Conservation (phyloP, 2,113 vertebrate species). For the Oryzias javanicus region DNA sequence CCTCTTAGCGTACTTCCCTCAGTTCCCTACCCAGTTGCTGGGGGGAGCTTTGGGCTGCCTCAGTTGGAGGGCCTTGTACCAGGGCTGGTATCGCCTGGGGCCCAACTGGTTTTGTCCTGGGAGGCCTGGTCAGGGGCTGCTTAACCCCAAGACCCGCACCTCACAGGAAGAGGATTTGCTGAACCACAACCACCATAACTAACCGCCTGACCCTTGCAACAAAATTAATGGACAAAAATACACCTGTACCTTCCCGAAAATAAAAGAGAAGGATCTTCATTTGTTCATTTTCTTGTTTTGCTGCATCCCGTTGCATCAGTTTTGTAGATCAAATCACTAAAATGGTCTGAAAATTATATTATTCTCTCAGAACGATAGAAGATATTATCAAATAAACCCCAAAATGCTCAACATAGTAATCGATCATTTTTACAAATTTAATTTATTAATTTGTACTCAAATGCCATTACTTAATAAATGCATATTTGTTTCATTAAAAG, state of each 20-base stretch:
- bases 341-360: too few species aligned
- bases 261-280: not conserved
- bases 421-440: too few species aligned
- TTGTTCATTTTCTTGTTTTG: too few species aligned
- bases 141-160: slow-evolving; percentile 62
- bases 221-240: not conserved
- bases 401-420: too few species aligned
- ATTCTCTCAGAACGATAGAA: too few species aligned
- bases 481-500: too few species aligned
- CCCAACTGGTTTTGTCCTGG: slow-evolving; percentile 85
- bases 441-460: too few species aligned
- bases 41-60: slow-evolving; percentile 85
- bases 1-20: slow-evolving; percentile 83
- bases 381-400: too few species aligned
- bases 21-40: slow-evolving; percentile 84
- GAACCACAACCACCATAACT: slow-evolving; percentile 4
- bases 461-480: too few species aligned
- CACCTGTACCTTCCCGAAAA: not conserved
- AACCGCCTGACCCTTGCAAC: slow-evolving; percentile 1
- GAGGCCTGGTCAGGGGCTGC: slow-evolving; percentile 82
- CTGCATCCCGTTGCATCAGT: too few species aligned
- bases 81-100: slow-evolving; percentile 81
- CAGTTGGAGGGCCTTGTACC: slow-evolving; percentile 88
- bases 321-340: too few species aligned
- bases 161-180: not conserved